A percentile compares a stretch with the other conserved stretches of the same genome.
phyloP scores from a whole-genome alignment of 2,888 invertebrate species.

The Parelbella ahira region DNA sequence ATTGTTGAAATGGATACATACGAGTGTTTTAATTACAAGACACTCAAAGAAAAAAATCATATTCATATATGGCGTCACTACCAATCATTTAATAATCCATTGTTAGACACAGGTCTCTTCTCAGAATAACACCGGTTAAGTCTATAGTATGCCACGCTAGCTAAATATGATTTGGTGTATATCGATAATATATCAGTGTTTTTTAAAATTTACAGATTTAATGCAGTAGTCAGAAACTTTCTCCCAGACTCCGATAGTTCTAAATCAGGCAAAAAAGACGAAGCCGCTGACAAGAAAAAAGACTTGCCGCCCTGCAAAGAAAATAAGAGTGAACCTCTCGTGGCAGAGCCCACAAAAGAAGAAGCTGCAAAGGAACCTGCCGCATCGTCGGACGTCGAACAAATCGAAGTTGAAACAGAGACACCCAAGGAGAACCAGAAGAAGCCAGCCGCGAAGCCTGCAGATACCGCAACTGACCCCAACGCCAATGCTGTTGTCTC shows the following conservation, averaged over 20 bases:
- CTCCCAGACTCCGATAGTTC: conserved; percentile 38
- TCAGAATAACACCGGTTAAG: too few relatives aligned
- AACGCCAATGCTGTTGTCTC: conserved; percentile 36
- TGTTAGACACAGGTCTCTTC: too few relatives aligned
- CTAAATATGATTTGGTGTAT: too few relatives aligned
- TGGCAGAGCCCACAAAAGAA: conserved; percentile 28
- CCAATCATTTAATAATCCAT: too few relatives aligned
- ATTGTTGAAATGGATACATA: too few relatives aligned
- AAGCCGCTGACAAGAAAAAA: conserved; percentile 27
- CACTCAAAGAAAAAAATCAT: too few relatives aligned
- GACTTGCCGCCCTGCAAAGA: conserved; percentile 42
- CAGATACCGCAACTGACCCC: conserved; percentile 13
- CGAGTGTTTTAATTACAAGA: too few relatives aligned
- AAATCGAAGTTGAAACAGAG: conserved; percentile 24
- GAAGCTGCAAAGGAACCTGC: conserved; percentile 26
- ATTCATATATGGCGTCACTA: too few relatives aligned
- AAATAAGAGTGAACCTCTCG: conserved; percentile 46
- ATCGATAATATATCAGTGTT: too few relatives aligned
- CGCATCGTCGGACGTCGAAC: conserved; percentile 19
- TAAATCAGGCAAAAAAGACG: conserved; percentile 24
- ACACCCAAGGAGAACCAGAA: conserved; percentile 21
- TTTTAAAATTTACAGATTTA: conserved; percentile 46
- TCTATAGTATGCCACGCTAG: too few relatives aligned
- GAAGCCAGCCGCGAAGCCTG: conserved; percentile 19
- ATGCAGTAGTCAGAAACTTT: conserved; percentile 62